Percentiles rank a stretch among this genome's conserved stretches.
Evolutionary conservation across 2,113 vertebrate species (phyloP).

Genomic region (Plecotus auritus): DNA sequence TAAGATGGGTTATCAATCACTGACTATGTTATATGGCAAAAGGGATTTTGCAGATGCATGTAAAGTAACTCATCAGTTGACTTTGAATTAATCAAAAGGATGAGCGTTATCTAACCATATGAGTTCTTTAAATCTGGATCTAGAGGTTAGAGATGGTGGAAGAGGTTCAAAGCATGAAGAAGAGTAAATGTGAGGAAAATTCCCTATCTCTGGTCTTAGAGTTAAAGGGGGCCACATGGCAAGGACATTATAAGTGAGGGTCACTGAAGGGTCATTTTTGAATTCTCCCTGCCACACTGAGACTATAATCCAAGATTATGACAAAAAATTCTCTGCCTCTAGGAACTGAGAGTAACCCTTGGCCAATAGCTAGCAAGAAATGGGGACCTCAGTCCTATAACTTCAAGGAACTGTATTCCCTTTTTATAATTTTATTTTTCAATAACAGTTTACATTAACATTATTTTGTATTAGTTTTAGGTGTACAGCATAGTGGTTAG

Average conservation of each 20-base stretch:
- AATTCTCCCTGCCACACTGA: background rate
- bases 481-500: background rate
- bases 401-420: background rate
- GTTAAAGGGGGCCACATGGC: background rate
- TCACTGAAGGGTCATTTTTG: too few relatives aligned
- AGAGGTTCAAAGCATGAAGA: background rate
- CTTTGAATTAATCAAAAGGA: background rate
- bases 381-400: background rate
- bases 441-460: background rate
- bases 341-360: background rate
- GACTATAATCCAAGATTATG: background rate
- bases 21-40: background rate
- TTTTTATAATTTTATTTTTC: background rate
- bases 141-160: background rate
- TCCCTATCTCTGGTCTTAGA: background rate
- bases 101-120: background rate
- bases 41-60: background rate
- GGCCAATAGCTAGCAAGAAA: background rate
- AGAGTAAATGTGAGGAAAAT: background rate
- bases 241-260: too few relatives aligned
- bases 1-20: background rate
- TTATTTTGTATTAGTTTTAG: background rate
- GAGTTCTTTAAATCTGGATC: background rate
- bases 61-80: background rate
- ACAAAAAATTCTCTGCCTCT: background rate